phyloP scores from a whole-genome alignment of 30 jellyfish, hydroid and myxozoan species.

The Cassiopea andromeda region DNA sequence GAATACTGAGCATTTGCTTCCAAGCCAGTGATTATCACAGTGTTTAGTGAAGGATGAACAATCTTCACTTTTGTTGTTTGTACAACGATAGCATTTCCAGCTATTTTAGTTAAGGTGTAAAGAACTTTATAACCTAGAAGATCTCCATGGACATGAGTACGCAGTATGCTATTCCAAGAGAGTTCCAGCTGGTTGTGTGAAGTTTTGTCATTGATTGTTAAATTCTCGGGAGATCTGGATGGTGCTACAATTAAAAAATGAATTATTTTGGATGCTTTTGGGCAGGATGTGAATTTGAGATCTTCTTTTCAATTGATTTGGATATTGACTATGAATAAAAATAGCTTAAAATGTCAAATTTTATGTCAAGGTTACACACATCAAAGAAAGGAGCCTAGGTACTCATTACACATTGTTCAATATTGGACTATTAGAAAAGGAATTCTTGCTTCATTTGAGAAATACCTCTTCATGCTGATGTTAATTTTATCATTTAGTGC shows the following conservation, averaged over 20 bases:
- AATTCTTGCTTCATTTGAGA: too few relatives aligned
- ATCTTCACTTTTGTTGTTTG: not conserved
- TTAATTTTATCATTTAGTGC: too few relatives aligned
- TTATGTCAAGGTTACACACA: too few relatives aligned
- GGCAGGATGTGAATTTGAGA: not conserved
- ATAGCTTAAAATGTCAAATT: too few relatives aligned
- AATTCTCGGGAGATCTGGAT: conserved; percentile 46
- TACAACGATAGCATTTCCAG: conserved; percentile 14
- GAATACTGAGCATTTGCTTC: conserved; percentile 47
- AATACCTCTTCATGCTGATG: too few relatives aligned
- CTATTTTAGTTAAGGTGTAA: conserved; percentile 39
- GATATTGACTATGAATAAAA: too few relatives aligned
- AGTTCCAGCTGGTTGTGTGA: conserved; percentile 26
- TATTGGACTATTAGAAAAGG: too few relatives aligned
- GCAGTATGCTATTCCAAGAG: conserved; percentile 26
- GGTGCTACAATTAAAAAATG: conserved; percentile 41
- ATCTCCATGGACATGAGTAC: conserved; percentile 46
- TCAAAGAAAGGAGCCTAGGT: too few relatives aligned
- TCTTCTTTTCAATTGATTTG: too few relatives aligned
- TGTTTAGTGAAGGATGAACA: conserved; percentile 49
- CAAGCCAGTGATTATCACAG: conserved; percentile 7
- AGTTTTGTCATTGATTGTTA: conserved; percentile 7
- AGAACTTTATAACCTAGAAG: conserved; percentile 60
- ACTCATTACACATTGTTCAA: too few relatives aligned
- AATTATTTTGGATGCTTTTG: not conserved